Conservation (phyloP, 2,113 vertebrate genomes). For the Colossoma macropomum region DNA sequence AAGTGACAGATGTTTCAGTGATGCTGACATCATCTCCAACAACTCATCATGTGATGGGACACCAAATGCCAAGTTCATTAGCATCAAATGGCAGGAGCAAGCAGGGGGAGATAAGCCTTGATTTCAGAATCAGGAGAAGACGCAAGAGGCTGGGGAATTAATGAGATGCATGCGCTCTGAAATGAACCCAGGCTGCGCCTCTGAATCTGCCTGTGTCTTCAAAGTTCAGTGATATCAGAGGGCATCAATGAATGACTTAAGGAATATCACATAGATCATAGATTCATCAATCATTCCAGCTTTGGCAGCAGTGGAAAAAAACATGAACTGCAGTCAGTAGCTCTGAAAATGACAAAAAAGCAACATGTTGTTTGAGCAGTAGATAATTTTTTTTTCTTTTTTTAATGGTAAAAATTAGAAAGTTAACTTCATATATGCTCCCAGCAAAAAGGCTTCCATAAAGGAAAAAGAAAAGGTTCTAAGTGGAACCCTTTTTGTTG, state of each 20-base stretch:
- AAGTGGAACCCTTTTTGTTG: no score
- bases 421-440: no score
- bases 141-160: slow-evolving; percentile 61
- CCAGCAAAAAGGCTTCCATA: no score
- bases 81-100: slow-evolving; percentile 56
- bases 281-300: slow-evolving; percentile 19
- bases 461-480: no score
- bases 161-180: slow-evolving; percentile 56
- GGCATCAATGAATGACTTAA: slow-evolving; percentile 60
- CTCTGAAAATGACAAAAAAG: not conserved
- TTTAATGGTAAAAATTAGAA: no score
- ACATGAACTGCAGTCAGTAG: not conserved
- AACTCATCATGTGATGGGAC: slow-evolving; percentile 19
- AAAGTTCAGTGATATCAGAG: slow-evolving; percentile 66
- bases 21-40: slow-evolving; percentile 11
- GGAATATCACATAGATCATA: slow-evolving; percentile 57
- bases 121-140: slow-evolving; percentile 65
- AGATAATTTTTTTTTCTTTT: no score
- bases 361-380: no score
- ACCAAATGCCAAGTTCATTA: slow-evolving; percentile 70
- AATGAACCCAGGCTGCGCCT: slow-evolving; percentile 45
- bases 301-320: slow-evolving; percentile 4
- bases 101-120: slow-evolving; percentile 65
- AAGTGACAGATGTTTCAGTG: not conserved
- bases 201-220: slow-evolving; percentile 57